Conservation (phyloP, 2,113 vertebrate species). For the Hymenochirus boettgeri region DNA sequence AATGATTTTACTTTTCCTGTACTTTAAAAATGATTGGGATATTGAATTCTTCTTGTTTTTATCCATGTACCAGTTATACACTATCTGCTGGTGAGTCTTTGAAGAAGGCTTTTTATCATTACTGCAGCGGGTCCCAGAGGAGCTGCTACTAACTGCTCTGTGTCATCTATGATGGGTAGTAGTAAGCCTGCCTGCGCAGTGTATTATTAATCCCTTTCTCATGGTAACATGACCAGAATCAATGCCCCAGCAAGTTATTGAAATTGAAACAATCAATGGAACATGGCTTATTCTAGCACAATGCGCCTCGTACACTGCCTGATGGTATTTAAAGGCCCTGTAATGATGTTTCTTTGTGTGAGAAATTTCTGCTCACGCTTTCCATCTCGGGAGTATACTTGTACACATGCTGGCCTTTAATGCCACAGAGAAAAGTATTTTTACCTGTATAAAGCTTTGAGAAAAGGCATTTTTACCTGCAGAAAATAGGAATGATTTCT, state of each 20-base stretch:
- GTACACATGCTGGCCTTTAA: no score
- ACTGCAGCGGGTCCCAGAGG: neutral
- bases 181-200: slow-evolving; percentile 67
- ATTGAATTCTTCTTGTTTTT: no score
- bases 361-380: neutral
- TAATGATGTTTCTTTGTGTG: neutral
- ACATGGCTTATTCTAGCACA: slow-evolving; percentile 61
- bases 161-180: slow-evolving; percentile 68
- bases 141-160: slow-evolving; percentile 49
- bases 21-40: no score
- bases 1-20: no score
- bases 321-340: slow-evolving; percentile 9
- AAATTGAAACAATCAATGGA: slow-evolving; percentile 62
- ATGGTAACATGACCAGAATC: slow-evolving; percentile 65
- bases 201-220: slow-evolving; percentile 75
- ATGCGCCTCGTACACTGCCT: slow-evolving; percentile 3
- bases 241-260: slow-evolving; percentile 71
- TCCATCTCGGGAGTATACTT: neutral
- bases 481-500: no score
- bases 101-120: neutral
- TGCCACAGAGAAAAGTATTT: no score
- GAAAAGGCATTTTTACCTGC: no score
- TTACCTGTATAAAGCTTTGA: no score
- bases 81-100: neutral
- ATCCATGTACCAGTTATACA: neutral